phyloP scores from a whole-genome alignment of 2,113 vertebrate species.

The Ranitomeya variabilis region DNA sequence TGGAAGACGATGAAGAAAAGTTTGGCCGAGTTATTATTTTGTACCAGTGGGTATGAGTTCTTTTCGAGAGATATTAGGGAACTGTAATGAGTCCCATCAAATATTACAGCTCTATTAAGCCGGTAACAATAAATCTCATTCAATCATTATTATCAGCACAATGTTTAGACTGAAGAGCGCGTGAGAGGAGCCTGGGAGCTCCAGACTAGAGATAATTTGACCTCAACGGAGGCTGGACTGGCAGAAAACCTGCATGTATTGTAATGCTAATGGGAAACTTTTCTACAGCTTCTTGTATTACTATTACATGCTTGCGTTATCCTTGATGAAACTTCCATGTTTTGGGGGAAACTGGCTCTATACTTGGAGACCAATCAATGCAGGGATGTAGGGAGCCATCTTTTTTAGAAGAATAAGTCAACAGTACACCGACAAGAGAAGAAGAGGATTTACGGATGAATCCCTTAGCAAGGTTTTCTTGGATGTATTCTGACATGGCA shows the following conservation, averaged over 20 bases:
- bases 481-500: too few relatives aligned
- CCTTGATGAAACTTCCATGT: too few relatives aligned
- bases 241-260: not conserved
- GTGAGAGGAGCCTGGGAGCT: not conserved
- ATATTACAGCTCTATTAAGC: conserved; percentile 10
- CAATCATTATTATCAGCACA: conserved; percentile 36
- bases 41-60: not conserved
- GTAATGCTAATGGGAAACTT: not conserved
- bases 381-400: too few relatives aligned
- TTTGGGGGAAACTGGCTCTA: too few relatives aligned
- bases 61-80: not conserved
- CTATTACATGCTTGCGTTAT: too few relatives aligned
- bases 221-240: not conserved
- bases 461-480: too few relatives aligned
- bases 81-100: conserved; percentile 17
- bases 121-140: conserved; percentile 5
- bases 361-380: too few relatives aligned
- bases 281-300: not conserved
- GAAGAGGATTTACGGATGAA: too few relatives aligned
- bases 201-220: not conserved
- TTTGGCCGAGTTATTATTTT: conserved; percentile 5
- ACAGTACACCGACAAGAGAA: too few relatives aligned
- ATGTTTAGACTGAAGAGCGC: conserved; percentile 18
- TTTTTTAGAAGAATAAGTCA: too few relatives aligned
- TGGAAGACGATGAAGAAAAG: conserved; percentile 17